phyloP scores from a whole-genome alignment of 2,113 vertebrate species.

The Picathartes gymnocephalus region DNA sequence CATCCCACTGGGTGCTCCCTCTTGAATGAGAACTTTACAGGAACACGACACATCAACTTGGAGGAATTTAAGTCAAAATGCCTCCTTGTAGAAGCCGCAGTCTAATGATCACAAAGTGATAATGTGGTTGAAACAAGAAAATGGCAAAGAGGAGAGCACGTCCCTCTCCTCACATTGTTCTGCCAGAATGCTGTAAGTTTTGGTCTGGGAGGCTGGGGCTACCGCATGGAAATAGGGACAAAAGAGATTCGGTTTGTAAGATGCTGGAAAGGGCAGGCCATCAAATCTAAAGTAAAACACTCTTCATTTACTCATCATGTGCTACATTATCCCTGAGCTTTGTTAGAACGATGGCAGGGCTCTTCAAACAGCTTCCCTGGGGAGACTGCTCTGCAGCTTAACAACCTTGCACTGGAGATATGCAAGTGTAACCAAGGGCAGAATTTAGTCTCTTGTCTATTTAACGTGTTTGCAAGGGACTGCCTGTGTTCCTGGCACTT shows the following conservation, averaged over 20 bases:
- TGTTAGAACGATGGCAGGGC: constrained; percentile 15
- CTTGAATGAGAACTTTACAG: background rate
- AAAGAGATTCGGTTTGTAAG: background rate
- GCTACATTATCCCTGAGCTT: background rate
- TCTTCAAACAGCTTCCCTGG: constrained; percentile 36
- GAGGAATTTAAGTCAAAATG: background rate
- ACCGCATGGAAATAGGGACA: background rate
- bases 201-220: background rate
- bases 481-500: constrained; percentile 3
- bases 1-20: background rate
- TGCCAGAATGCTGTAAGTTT: background rate
- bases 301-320: background rate
- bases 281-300: background rate
- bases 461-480: background rate
- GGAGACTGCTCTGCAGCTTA: background rate
- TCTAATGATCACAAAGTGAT: background rate
- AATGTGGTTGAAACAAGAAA: background rate
- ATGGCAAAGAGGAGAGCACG: background rate
- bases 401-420: constrained; percentile 24
- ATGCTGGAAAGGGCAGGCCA: background rate
- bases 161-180: background rate
- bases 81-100: background rate
- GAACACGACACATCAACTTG: background rate
- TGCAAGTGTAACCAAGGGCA: constrained; percentile 31
- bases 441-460: constrained; percentile 37